These are phyloP conservation scores for Xyliphius kryptos DNA, from an alignment of 2,113 vertebrate genomes.

Conservation along the genomic window DNA sequence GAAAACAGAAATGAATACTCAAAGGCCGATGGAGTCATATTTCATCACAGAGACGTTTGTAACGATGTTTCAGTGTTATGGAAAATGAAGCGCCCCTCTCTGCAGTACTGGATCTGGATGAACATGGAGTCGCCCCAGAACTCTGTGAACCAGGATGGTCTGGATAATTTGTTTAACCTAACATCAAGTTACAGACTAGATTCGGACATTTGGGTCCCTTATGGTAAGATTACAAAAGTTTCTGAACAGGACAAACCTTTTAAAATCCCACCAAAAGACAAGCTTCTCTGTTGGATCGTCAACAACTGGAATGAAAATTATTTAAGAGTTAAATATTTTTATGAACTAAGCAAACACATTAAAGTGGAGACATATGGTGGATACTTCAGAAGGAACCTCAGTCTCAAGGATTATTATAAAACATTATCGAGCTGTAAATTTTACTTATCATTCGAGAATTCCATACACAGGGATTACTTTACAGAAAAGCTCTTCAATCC, in stretches of 20 bases:
- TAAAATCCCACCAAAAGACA: slow-evolving; percentile 5
- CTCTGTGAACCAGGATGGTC: background rate
- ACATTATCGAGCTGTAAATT: slow-evolving; percentile 2
- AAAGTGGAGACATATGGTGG: background rate
- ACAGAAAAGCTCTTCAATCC: slow-evolving; percentile 12
- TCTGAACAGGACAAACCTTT: background rate
- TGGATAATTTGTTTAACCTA: slow-evolving; percentile 9
- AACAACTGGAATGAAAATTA: background rate
- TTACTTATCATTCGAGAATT: slow-evolving; percentile 16
- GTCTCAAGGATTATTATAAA: background rate
- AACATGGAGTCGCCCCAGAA: slow-evolving; percentile 16
- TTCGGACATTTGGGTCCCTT: slow-evolving; percentile 19
- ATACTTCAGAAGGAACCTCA: background rate
- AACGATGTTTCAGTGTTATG: background rate
- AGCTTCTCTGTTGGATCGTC: slow-evolving; percentile 22
- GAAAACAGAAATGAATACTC: background rate
- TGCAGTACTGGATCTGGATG: slow-evolving; percentile 21
- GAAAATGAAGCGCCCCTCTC: background rate
- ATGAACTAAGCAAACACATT: background rate
- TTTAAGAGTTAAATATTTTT: background rate
- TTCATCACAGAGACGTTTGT: slow-evolving; percentile 2
- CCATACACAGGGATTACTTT: slow-evolving; percentile 11
- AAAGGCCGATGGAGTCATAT: background rate
- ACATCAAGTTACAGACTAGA: slow-evolving; percentile 1
- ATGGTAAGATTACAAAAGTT: background rate